Evolutionary conservation across 2,888 invertebrate genomes (phyloP).

Genomic region (Notodonta dromedarius): DNA sequence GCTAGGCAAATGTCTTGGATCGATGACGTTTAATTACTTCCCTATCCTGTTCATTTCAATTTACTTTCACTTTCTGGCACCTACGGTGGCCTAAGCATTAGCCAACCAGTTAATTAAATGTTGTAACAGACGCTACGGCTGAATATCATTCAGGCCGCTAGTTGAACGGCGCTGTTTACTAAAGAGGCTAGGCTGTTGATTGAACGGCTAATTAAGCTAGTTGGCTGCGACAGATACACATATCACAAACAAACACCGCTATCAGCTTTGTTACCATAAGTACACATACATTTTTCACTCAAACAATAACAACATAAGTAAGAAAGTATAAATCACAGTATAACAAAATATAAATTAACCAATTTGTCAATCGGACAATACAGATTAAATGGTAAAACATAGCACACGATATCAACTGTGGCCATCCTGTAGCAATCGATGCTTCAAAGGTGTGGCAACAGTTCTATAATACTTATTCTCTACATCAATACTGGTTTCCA

Average conservation of each 20-base stretch:
- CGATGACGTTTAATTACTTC: too few relatives aligned
- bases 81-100: too few relatives aligned
- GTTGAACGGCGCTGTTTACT: too few relatives aligned
- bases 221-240: too few relatives aligned
- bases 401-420: constrained; percentile 24
- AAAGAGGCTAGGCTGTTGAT: too few relatives aligned
- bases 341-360: constrained; percentile 41
- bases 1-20: too few relatives aligned
- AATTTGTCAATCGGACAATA: constrained; percentile 40
- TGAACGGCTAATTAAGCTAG: too few relatives aligned
- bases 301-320: constrained; percentile 54
- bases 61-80: too few relatives aligned
- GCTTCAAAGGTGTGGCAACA: constrained; percentile 16
- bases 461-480: constrained; percentile 34
- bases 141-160: too few relatives aligned
- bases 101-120: too few relatives aligned
- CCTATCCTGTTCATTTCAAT: too few relatives aligned
- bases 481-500: constrained; percentile 27
- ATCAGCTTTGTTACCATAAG: constrained; percentile 22
- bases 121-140: too few relatives aligned
- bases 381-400: constrained; percentile 25
- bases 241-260: constrained; percentile 1
- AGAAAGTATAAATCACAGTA: constrained; percentile 57
- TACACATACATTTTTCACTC: constrained; percentile 32
- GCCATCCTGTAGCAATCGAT: constrained; percentile 32